Evolutionary conservation across 2,888 invertebrate genomes (phyloP).

Genomic region (Saturnia pavonia): DNA sequence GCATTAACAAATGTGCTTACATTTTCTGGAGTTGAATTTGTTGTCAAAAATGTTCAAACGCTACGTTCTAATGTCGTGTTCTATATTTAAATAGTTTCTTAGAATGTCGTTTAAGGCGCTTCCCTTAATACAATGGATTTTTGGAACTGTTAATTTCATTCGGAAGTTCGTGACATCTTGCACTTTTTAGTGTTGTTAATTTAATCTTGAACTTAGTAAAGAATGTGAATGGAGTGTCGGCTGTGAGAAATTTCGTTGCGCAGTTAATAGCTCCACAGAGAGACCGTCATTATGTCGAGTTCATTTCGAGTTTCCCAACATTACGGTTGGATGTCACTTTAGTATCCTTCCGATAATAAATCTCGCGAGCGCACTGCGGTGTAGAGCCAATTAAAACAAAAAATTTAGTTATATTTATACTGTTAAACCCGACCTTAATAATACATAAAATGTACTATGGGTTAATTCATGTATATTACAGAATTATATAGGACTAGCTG

Average conservation of each 20-base stretch:
- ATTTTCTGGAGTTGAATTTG: slow-evolving; percentile 52
- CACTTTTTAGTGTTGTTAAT: slow-evolving; percentile 69
- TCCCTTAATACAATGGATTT: slow-evolving; percentile 59
- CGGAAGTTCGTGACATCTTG: slow-evolving; percentile 56
- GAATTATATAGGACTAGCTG: too few species aligned
- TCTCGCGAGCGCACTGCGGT: slow-evolving; percentile 42
- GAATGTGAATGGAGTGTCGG: slow-evolving; percentile 58
- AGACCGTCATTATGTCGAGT: slow-evolving; percentile 66
- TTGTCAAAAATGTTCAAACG: slow-evolving; percentile 64
- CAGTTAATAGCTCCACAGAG: slow-evolving; percentile 62
- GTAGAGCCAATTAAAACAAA: slow-evolving; percentile 49
- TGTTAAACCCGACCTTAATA: slow-evolving; percentile 32
- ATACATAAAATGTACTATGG: slow-evolving; percentile 17
- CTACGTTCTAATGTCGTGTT: slow-evolving; percentile 53
- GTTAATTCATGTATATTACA: neutral
- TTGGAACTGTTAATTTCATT: slow-evolving; percentile 62
- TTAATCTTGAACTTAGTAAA: slow-evolving; percentile 59
- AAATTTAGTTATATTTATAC: slow-evolving; percentile 41
- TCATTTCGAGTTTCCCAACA: slow-evolving; percentile 62
- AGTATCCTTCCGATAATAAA: slow-evolving; percentile 64
- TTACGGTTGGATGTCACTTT: slow-evolving; percentile 61
- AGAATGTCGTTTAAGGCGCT: slow-evolving; percentile 59
- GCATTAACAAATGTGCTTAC: slow-evolving; percentile 59
- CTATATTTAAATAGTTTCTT: slow-evolving; percentile 64
- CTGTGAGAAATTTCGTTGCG: slow-evolving; percentile 64